Percentiles rank a stretch among this genome's conserved stretches.
These are phyloP conservation scores for Pygoscelis adeliae DNA, from an alignment of 2,113 vertebrate genomes.

Conservation along the genomic window DNA sequence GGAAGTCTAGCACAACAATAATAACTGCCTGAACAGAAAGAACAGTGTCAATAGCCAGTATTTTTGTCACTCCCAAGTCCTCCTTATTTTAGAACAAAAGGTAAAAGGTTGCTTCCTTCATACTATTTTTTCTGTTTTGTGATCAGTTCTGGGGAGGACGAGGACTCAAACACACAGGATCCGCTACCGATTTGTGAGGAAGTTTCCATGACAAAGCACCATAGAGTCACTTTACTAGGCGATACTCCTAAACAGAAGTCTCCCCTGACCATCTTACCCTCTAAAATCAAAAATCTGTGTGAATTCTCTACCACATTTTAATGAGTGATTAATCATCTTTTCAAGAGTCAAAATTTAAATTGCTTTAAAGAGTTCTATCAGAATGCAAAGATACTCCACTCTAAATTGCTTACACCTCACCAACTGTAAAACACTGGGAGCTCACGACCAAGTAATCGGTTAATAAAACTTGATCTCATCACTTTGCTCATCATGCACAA, in stretches of 20 bases:
- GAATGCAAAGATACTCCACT: not conserved
- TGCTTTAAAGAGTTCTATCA: not conserved
- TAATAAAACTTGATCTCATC: not conserved
- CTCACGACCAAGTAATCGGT: not conserved
- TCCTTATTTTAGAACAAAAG: not conserved
- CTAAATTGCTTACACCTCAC: not conserved
- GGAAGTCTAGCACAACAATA: slow-evolving; percentile 48
- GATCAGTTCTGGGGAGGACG: not conserved
- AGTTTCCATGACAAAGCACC: slow-evolving; percentile 11
- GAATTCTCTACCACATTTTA: not conserved
- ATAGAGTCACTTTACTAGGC: not conserved
- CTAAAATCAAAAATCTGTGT: not conserved
- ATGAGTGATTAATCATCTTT: not conserved
- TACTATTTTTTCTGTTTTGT: not conserved
- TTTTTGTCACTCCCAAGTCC: not conserved
- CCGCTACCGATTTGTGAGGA: not conserved
- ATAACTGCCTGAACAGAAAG: slow-evolving; percentile 27
- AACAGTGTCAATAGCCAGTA: slow-evolving; percentile 35
- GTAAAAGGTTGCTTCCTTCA: not conserved
- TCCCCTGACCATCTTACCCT: not conserved
- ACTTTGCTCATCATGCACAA: not conserved
- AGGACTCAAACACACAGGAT: not conserved
- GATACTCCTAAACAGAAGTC: not conserved
- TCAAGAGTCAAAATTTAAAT: not conserved
- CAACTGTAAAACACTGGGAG: not conserved